Percentiles rank a stretch among this genome's conserved stretches.
Evolutionary conservation across 2,113 vertebrate genomes (phyloP).

Genomic region (Elgaria multicarinata): DNA sequence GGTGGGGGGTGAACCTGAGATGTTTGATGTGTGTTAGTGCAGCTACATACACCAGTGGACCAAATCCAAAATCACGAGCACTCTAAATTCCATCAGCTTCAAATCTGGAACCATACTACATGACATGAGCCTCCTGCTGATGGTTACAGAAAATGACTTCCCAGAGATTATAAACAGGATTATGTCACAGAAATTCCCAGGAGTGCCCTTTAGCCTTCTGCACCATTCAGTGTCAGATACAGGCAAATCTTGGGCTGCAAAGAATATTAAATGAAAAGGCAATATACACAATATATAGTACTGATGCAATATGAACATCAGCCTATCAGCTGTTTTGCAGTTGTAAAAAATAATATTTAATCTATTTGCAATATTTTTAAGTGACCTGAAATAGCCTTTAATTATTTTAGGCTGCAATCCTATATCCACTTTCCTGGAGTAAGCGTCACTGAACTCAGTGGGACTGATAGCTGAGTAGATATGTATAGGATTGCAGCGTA

Average conservation of each 20-base stretch:
- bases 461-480: not conserved
- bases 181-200: slow-evolving; percentile 27
- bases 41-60: not conserved
- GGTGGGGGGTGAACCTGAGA: not conserved
- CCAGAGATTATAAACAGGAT: not conserved
- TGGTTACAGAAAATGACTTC: not conserved
- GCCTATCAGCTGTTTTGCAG: slow-evolving; percentile 30
- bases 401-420: slow-evolving; percentile 1
- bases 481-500: too few relatives aligned
- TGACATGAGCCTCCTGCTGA: slow-evolving; percentile 12
- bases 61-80: not conserved
- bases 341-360: slow-evolving; percentile 70
- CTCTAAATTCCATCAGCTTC: not conserved
- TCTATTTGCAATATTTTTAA: not conserved
- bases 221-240: slow-evolving; percentile 26
- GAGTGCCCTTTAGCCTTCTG: slow-evolving; percentile 52
- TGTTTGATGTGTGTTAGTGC: not conserved
- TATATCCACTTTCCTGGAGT: not conserved
- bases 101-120: not conserved
- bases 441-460: not conserved
- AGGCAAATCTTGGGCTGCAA: slow-evolving; percentile 44
- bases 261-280: slow-evolving; percentile 38
- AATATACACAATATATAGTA: not conserved
- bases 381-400: not conserved
- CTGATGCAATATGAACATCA: not conserved